These are phyloP conservation scores for Macrobrachium nipponense DNA, from an alignment of 1,140 invertebrate genomes.

Conservation along the genomic window DNA sequence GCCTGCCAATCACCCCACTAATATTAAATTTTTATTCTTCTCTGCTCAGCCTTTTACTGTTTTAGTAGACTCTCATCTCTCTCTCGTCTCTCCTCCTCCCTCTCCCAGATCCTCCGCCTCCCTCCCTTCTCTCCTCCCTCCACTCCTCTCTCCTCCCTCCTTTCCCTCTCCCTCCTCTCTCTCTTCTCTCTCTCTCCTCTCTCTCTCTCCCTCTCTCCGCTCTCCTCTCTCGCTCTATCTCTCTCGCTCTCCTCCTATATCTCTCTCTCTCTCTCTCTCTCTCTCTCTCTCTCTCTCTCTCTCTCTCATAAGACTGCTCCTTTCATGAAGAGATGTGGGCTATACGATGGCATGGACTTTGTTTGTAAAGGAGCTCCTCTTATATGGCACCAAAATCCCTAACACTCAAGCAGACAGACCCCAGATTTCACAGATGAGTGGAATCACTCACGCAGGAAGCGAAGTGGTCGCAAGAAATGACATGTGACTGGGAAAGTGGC, in stretches of 20 bases:
- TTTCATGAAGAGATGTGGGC: background rate
- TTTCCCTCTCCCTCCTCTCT: background rate
- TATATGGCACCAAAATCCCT: no score
- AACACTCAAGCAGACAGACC: no score
- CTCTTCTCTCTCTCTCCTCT: conserved; percentile 11
- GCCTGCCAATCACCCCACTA: background rate
- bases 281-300: background rate
- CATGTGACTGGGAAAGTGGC: no score
- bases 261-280: conserved; percentile 4
- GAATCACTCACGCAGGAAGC: no score
- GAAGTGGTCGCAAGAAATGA: no score
- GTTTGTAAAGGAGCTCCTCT: no score
- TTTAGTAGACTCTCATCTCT: background rate
- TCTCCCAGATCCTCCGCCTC: no score
- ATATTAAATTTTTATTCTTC: background rate
- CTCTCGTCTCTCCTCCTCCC: background rate
- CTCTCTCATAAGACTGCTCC: background rate
- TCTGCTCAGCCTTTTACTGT: background rate
- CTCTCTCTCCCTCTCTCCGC: background rate
- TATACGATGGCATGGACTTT: no score
- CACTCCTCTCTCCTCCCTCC: no score
- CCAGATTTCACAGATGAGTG: no score
- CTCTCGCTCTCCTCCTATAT: background rate
- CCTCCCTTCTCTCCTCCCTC: background rate
- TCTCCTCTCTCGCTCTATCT: conserved; percentile 3